These are phyloP conservation scores for Paedocypris micromegethes DNA, from an alignment of 2,797 vertebrate genomes.

Conservation along the genomic window DNA sequence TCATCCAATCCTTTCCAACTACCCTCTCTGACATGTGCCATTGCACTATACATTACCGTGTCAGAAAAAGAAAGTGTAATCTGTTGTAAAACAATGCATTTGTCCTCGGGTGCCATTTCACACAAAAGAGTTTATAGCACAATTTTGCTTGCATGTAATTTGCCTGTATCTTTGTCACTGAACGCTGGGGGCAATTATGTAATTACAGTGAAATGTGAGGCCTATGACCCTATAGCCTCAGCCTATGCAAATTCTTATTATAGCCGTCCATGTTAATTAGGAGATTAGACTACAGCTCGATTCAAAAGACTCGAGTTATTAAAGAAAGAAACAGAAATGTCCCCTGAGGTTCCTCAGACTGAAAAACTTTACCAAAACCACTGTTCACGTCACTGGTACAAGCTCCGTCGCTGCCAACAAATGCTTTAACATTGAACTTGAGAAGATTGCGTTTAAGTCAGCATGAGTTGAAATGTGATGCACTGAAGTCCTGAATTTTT, in stretches of 20 bases:
- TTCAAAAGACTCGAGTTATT: conserved; percentile 13
- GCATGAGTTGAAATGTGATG: too few relatives aligned
- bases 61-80: background rate
- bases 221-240: conserved; percentile 19
- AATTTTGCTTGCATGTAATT: conserved; percentile 11
- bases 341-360: conserved; percentile 3
- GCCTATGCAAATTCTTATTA: conserved; percentile 39
- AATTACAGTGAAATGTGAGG: conserved; percentile 33
- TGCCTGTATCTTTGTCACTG: conserved; percentile 21
- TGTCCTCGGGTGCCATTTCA: background rate
- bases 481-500: too few relatives aligned
- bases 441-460: too few relatives aligned
- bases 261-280: conserved; percentile 46
- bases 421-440: too few relatives aligned
- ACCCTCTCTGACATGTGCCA: too few relatives aligned
- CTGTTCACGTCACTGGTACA: too few relatives aligned
- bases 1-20: too few relatives aligned
- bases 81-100: background rate
- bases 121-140: background rate
- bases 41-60: too few relatives aligned
- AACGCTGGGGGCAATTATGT: conserved; percentile 39
- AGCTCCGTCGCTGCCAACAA: too few relatives aligned
- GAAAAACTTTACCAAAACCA: background rate
- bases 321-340: conserved; percentile 22
- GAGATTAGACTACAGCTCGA: conserved; percentile 35